These are phyloP conservation scores for Megaceryle alcyon DNA, from an alignment of 2,797 vertebrate genomes.

Conservation along the genomic window DNA sequence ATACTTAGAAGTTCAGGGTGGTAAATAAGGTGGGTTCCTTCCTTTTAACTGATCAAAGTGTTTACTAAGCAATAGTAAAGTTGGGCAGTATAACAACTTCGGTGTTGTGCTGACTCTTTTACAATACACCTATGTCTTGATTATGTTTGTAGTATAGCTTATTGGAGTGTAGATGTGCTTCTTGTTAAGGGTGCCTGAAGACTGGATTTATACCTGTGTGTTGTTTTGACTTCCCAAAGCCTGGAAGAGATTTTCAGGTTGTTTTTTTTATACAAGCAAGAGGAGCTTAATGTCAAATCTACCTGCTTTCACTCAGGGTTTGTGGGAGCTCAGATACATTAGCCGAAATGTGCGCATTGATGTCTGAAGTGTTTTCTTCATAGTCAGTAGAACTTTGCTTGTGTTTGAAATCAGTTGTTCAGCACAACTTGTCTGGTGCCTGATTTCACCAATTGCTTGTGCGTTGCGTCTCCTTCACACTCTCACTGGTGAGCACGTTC, in stretches of 20 bases:
- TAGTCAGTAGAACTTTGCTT: neutral
- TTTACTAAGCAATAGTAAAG: neutral
- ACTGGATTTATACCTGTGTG: neutral
- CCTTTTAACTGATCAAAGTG: neutral
- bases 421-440: neutral
- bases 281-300: neutral
- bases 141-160: neutral
- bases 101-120: neutral
- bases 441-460: neutral
- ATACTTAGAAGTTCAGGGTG: neutral
- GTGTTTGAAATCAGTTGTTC: neutral
- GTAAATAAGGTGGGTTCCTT: neutral
- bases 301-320: neutral
- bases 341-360: neutral
- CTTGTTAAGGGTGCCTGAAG: neutral
- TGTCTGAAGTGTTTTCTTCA: neutral
- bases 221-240: neutral
- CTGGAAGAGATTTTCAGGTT: neutral
- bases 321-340: neutral
- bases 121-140: neutral
- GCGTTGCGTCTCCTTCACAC: neutral
- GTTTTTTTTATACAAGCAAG: neutral
- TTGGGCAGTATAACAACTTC: neutral
- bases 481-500: fast-evolving
- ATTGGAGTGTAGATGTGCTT: neutral